Base-by-base conservation (phyloP, 1,140 invertebrate species). In the Megathymus violae region DNA sequence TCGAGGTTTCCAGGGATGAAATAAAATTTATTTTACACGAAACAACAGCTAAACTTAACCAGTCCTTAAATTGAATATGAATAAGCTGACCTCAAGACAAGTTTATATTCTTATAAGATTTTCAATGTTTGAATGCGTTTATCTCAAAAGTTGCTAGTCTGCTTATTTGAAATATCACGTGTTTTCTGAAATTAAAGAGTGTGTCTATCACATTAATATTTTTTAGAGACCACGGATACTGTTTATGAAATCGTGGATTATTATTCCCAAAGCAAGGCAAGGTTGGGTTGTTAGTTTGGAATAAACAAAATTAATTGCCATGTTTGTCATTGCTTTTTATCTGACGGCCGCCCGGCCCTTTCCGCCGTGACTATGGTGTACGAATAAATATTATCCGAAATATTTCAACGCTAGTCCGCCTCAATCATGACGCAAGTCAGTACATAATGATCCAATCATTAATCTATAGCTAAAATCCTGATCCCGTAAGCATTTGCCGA, bases 261-360 rank as follows among this genome's bases (percentile, higher is more conserved):
- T 2, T 22, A 22, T 22, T 22, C 19, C 19, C 2, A 22, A 22
- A 22, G 19, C 19, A 5, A 22, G 5, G 19, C 19, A 5, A 2
- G 19, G 19, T 5, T 22, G 2, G 5, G 19, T 22, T 5, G 19
- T 5, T 22, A 22, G 19, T 22, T 3, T 22, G 10, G 4, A 44
- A 44, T 44, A 17, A 44, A 15, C 15, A 15, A 10, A 15, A 17
- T 44, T 44, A 44, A 44, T 44, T 5, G 15, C 14, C 15, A 44
- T 44, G 41, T 44, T 44, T 44, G 14, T 15, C 41, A 44, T 17
- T 22, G 16, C 41, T 19, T 44, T 44, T 44, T 44, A 44, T 44
- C 41, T 44, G 41, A 7, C 7, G 41, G 15, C 41, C 16, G 41
- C 2, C 2, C 19, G 19, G 19, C n/a, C n/a, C n/a, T 3, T 22